Evolutionary conservation across 2,113 vertebrate species (phyloP), one percentile per base, ranked within the genome.

Genomic region (Semnornis frantzii): DNA sequence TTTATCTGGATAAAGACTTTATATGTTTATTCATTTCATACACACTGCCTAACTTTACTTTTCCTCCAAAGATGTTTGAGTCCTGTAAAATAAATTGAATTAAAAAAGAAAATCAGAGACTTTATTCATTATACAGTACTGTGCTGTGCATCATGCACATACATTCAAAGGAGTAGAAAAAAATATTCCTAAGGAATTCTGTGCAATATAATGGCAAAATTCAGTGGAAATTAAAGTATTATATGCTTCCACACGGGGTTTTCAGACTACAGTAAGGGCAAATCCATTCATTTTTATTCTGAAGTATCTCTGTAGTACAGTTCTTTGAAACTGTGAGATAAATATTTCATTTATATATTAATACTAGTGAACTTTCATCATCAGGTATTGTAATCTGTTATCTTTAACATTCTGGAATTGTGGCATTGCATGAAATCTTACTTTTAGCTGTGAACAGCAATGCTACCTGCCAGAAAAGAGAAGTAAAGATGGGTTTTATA

Each of bases 71-170:
- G 1, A 62, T 27, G n/a, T 62, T 55, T 71, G 1, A 74, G 24
- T 83, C 39, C 12, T 71, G 2, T 33, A 44, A 75, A 89, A 82
- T 11, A 79, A 74, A 85, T 5, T 20, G 13, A 87, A 90, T 18
- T 37, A 39, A 70, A 82, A 37, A 34, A 8, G 69, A 70, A 79
- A 85, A 78, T 27, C 15, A 54, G 42, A 42, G 71, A 39, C 9
- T 90, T 70, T 60, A 3, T 66, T 82, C 21, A 2, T 80, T 62
- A 15, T 30, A 25, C 2, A 23, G 6, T 52, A 6, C 23, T 50
- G 4, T 58, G 31, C 12, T 62, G 46, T 44, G 58, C 50, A 52
- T 27, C 3, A 0, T 8, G 7, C 4, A 46, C 5, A 6, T 0
- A 27, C 8, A 62, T 57, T 12, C 34, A 81, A 33, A 80, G 7